Conservation (phyloP, 2,888 invertebrate species). For the Euclidia mi region DNA sequence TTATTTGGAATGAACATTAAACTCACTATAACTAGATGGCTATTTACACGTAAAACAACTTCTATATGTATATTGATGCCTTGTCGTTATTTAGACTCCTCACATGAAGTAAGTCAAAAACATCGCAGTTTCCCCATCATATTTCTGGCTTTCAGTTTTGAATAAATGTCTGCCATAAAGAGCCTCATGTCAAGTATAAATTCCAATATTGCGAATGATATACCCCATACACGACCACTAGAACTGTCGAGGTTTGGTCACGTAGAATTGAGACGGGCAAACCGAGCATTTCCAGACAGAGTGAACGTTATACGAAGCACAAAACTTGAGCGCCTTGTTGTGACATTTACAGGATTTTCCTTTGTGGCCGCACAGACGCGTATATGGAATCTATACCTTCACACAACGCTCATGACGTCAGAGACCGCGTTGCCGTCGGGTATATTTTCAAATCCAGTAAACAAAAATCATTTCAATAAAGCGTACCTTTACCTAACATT, state of each 20-base stretch:
- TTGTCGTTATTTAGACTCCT: no score
- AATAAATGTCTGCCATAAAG: background rate
- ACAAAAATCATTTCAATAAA: no score
- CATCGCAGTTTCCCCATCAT: background rate
- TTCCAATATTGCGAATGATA: conserved; percentile 24
- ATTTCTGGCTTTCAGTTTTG: background rate
- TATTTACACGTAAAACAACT: no score
- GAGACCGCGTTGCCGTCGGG: no score
- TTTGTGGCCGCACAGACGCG: conserved; percentile 58
- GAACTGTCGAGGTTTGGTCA: conserved; percentile 41
- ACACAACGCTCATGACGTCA: no score
- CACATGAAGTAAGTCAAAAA: no score
- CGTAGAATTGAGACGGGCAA: conserved; percentile 48
- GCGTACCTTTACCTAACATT: no score
- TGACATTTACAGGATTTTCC: conserved; percentile 71
- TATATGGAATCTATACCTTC: no score
- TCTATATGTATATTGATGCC: no score
- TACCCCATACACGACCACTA: conserved; percentile 21
- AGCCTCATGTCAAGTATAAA: background rate
- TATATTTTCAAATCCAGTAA: no score
- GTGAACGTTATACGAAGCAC: conserved; percentile 35
- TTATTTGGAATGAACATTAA: no score
- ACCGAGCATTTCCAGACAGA: conserved; percentile 18
- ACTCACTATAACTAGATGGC: no score
- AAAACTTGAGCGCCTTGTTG: conserved; percentile 56